phyloP scores from a whole-genome alignment of 2,113 vertebrate genomes.

The Nothocercus julius region DNA sequence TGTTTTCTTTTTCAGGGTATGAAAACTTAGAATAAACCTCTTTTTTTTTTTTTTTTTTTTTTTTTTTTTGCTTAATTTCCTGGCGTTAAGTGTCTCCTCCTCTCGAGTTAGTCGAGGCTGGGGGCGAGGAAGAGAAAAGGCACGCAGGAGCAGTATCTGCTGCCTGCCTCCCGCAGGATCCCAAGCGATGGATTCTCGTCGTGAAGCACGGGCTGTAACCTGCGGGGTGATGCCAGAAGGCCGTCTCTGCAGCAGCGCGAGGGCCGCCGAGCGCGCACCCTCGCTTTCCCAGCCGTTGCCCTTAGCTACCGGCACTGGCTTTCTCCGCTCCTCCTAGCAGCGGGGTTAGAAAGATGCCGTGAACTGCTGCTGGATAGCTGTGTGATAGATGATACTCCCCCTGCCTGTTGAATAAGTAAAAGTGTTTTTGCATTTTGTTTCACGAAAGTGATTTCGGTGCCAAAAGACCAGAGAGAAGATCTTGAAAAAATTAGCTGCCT shows the following conservation, averaged over 20 bases:
- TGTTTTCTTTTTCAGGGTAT: not conserved
- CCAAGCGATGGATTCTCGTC: not conserved
- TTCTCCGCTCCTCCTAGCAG: not conserved
- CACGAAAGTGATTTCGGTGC: not conserved
- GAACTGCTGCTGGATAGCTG: not conserved
- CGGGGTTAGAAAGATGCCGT: not conserved
- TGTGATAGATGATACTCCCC: not conserved
- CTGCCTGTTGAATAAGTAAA: not conserved
- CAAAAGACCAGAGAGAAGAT: not conserved
- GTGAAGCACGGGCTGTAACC: not conserved
- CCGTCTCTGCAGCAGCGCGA: not conserved
- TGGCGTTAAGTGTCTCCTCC: not conserved
- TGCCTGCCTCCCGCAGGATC: not conserved
- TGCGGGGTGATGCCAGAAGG: not conserved
- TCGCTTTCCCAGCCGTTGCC: not conserved
- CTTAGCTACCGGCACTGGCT: not conserved
- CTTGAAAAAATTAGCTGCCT: not conserved
- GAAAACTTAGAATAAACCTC: not conserved
- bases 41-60: not conserved
- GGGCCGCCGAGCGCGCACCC: too few relatives aligned
- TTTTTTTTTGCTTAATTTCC: not conserved
- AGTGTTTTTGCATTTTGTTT: not conserved
- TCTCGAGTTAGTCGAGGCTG: not conserved
- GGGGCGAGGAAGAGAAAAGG: not conserved
- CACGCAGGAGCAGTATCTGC: not conserved